Evolutionary conservation across 2,797 vertebrate species (phyloP).

Genomic region (Fistularia commersonii): DNA sequence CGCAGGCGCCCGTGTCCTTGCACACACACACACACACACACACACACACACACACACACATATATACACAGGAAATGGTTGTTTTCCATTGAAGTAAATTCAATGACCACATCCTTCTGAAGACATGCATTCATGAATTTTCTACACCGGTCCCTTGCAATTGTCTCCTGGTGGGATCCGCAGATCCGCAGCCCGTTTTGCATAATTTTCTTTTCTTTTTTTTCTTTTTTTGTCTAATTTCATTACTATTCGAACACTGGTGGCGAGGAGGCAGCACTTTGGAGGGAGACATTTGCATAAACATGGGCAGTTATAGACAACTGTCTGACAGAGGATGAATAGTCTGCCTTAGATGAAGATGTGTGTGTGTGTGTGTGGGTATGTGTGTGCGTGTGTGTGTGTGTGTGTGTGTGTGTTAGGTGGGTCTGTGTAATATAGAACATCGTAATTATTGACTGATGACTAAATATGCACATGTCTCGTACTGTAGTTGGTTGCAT

Average conservation of each 20-base stretch:
- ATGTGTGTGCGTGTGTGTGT: not conserved
- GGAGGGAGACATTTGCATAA: constrained; percentile 24
- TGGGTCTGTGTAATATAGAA: no score
- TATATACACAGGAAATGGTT: constrained; percentile 13
- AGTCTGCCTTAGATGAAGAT: constrained; percentile 3
- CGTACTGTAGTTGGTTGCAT: no score
- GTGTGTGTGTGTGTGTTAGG: no score
- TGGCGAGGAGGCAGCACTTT: constrained; percentile 12
- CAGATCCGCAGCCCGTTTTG: constrained; percentile 5
- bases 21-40: no score
- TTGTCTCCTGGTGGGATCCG: constrained; percentile 13
- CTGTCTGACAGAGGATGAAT: constrained; percentile 23
- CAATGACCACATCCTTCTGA: constrained; percentile 18
- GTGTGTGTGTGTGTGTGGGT: constrained; percentile 2
- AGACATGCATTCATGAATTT: constrained; percentile 32
- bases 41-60: no score
- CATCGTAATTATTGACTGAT: no score
- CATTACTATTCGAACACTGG: constrained; percentile 16
- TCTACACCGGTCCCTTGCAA: not conserved
- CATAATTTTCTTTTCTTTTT: constrained; percentile 17
- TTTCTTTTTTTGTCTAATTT: constrained; percentile 18
- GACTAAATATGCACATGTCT: no score
- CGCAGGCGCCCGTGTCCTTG: no score
- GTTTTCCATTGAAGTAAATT: constrained; percentile 37
- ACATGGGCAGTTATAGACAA: constrained; percentile 15